phyloP scores from a whole-genome alignment of 2,113 vertebrate species.

The Phainopepla nitens region DNA sequence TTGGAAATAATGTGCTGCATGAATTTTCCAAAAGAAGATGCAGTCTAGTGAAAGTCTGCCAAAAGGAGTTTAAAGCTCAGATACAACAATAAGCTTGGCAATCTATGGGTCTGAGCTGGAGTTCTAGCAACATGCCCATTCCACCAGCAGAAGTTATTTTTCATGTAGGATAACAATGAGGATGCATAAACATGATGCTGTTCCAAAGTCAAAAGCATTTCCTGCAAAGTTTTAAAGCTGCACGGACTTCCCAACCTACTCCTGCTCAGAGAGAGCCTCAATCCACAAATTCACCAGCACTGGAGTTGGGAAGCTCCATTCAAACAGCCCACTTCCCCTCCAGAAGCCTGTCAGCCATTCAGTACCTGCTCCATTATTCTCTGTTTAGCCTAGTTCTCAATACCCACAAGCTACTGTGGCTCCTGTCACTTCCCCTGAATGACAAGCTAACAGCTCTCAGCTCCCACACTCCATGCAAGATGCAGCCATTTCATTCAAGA shows the following conservation, averaged over 20 bases:
- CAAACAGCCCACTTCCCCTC: background rate
- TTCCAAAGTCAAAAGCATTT: background rate
- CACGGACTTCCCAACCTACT: background rate
- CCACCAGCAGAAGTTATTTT: background rate
- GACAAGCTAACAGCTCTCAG: conserved; percentile 17
- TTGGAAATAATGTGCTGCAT: background rate
- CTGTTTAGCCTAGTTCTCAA: background rate
- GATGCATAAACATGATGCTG: rapidly evolving
- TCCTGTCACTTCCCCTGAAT: background rate
- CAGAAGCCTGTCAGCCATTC: background rate
- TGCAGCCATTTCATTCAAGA: background rate
- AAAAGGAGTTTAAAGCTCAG: background rate
- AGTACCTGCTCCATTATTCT: background rate
- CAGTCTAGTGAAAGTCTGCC: background rate
- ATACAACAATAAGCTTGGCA: background rate
- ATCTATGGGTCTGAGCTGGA: background rate
- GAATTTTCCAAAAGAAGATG: background rate
- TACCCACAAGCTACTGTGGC: background rate
- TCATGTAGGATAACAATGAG: background rate
- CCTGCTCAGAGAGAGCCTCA: background rate
- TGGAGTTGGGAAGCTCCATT: background rate
- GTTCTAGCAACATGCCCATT: background rate
- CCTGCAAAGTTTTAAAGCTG: background rate
- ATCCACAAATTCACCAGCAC: background rate
- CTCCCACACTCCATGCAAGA: background rate